Conservation (phyloP, 2,888 invertebrate genomes). For the Molorchus minor region DNA sequence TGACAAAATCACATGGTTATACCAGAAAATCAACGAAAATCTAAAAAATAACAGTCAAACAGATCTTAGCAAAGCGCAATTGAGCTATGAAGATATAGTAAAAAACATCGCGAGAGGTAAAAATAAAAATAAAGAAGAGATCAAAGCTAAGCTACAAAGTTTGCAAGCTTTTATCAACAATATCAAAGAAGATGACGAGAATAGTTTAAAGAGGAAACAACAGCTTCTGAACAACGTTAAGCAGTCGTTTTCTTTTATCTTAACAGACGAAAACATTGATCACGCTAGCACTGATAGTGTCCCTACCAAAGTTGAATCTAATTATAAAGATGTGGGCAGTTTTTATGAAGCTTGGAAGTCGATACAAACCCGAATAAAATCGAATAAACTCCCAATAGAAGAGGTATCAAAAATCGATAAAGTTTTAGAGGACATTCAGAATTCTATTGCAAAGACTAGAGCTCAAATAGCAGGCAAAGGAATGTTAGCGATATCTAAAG, state of each 20-base stretch:
- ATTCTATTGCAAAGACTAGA: conserved; percentile 17
- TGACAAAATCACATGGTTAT: conserved; percentile 35
- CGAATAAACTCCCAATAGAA: conserved; percentile 31
- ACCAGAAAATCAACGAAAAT: conserved; percentile 30
- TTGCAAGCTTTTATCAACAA: conserved; percentile 34
- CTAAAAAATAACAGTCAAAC: conserved; percentile 32
- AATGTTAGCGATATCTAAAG: conserved; percentile 1
- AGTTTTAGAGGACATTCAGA: conserved; percentile 30
- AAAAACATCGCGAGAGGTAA: conserved; percentile 36
- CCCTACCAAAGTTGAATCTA: not conserved
- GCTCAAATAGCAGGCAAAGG: not conserved
- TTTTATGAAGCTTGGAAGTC: conserved; percentile 36
- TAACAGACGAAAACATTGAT: conserved; percentile 21
- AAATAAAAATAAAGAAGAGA: conserved; percentile 30
- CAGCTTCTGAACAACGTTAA: conserved; percentile 31
- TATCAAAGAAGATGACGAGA: conserved; percentile 32
- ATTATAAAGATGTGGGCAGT: conserved; percentile 25
- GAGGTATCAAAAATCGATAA: conserved; percentile 35
- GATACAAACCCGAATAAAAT: conserved; percentile 30
- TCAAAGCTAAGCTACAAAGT: conserved; percentile 32
- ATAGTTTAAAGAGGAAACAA: conserved; percentile 19
- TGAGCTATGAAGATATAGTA: conserved; percentile 38
- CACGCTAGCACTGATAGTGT: not conserved
- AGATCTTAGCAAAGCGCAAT: conserved; percentile 34
- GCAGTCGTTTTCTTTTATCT: conserved; percentile 22